Evolutionary conservation across 2,797 vertebrate species (phyloP), one percentile per base, ranked within the genome.

Genomic region (Dallia pectoralis): DNA sequence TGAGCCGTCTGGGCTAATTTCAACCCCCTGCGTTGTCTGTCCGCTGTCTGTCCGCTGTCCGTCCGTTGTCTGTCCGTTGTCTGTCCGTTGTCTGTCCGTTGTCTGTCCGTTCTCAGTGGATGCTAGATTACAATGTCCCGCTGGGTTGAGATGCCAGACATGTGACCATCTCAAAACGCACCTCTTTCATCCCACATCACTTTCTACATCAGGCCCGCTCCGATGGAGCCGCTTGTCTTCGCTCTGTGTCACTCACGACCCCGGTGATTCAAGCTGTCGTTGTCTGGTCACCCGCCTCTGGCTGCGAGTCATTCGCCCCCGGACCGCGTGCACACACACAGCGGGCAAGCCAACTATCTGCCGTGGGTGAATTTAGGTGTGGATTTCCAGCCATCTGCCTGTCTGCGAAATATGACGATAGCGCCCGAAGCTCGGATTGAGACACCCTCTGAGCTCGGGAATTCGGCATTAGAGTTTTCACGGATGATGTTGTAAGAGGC

Each of bases 301-400:
- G 53, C 53, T 25, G 11, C 61, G 83, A 73, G 16, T 70, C 78
- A 72, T 72, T 77, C 72, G 44, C 77, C 80, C 74, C 79, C 74
- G 59, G 30, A 73, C 81, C 67, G 70, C 74, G 74, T 75, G 67
- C 40, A 68, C 72, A 59, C 3, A 44, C 40, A 51, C 71, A 71
- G 70, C 29, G 18, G 61, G 33, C 67, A 25, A 75, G 84, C 76
- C 77, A 80, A 56, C 63, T 78, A 79, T 59, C 73, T 75, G 74
- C 64, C 16, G 59, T n/a, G 78, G 71, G 49, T 68, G 25, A 27
- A 30, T 62, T 44, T 67, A 51, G 72, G 77, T 75, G 77, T 76
- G 76, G 70, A 69, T 77, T 69, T 48, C 73, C 69, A 29, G 79
- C 85, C 86, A 88, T 87, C 83, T 88, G 86, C 71, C 64, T 12